Conservation (phyloP, 2,888 invertebrate species). For the Taphrorychus bicolor region DNA sequence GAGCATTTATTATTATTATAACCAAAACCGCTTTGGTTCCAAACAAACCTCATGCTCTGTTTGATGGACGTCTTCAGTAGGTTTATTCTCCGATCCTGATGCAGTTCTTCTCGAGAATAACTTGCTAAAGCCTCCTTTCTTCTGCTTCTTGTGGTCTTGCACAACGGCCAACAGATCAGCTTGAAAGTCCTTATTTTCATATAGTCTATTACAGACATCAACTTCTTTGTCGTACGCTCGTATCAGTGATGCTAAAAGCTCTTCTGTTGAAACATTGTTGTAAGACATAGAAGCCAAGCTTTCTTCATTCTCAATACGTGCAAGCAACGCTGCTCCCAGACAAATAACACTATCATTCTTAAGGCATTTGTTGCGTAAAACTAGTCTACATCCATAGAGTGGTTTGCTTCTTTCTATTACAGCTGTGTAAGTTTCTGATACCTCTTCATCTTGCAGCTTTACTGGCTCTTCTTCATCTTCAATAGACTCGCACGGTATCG, state of each 20-base stretch:
- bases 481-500: not conserved
- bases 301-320: not conserved
- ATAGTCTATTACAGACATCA: constrained; percentile 36
- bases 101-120: constrained; percentile 1
- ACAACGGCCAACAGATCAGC: constrained; percentile 29
- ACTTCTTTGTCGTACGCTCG: constrained; percentile 44
- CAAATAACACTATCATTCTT: not conserved
- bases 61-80: too few relatives aligned
- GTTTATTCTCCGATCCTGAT: not conserved
- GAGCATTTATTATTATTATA: not conserved
- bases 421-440: not conserved
- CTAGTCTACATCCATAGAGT: not conserved
- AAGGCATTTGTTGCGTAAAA: not conserved
- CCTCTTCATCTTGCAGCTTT: not conserved
- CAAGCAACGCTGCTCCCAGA: not conserved
- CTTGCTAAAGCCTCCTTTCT: constrained; percentile 7
- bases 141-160: constrained; percentile 9
- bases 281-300: not conserved
- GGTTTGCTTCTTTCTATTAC: not conserved
- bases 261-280: not conserved
- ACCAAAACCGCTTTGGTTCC: not conserved
- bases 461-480: not conserved
- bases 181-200: constrained; percentile 40
- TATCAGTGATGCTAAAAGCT: constrained; percentile 13
- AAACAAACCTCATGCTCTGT: not conserved